phyloP scores from a whole-genome alignment of 1,140 invertebrate genomes.

The Palaemon carinicauda region DNA sequence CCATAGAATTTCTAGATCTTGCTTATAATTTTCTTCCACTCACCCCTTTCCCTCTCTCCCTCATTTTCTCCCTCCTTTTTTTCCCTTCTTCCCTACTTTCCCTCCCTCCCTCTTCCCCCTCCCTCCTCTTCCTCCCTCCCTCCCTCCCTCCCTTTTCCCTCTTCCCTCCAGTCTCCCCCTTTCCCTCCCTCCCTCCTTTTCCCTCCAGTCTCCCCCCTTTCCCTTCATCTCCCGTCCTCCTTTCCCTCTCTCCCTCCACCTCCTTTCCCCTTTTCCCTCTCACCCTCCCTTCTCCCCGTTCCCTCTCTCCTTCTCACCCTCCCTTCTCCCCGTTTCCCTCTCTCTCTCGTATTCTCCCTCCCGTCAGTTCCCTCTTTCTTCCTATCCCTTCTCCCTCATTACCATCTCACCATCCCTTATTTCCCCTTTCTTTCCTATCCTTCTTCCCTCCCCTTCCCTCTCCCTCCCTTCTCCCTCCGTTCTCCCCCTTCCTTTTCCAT shows the following conservation, averaged over 20 bases:
- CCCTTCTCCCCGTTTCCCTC: neutral
- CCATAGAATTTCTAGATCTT: too few species aligned
- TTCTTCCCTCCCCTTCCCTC: neutral
- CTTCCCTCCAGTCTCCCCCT: too few species aligned
- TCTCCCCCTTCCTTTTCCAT: neutral
- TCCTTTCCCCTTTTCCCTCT: neutral
- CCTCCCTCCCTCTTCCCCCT: neutral
- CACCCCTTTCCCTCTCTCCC: neutral
- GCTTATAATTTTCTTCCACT: too few species aligned
- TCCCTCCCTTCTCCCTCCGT: neutral
- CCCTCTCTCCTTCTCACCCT: neutral
- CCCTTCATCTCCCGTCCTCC: neutral
- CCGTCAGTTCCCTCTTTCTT: neutral
- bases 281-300: neutral
- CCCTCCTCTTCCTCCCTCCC: neutral
- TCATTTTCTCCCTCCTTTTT: neutral
- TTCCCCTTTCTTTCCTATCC: neutral
- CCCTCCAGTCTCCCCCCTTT: neutral
- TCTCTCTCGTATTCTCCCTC: neutral
- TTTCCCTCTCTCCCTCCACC: neutral
- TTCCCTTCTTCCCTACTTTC: neutral
- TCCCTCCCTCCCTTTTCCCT: neutral
- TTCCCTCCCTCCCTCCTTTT: neutral
- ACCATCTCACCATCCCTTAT: neutral
- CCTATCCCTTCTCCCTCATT: neutral